Evolutionary conservation across 2,797 vertebrate genomes (phyloP).

Genomic region (Spea hammondii): DNA sequence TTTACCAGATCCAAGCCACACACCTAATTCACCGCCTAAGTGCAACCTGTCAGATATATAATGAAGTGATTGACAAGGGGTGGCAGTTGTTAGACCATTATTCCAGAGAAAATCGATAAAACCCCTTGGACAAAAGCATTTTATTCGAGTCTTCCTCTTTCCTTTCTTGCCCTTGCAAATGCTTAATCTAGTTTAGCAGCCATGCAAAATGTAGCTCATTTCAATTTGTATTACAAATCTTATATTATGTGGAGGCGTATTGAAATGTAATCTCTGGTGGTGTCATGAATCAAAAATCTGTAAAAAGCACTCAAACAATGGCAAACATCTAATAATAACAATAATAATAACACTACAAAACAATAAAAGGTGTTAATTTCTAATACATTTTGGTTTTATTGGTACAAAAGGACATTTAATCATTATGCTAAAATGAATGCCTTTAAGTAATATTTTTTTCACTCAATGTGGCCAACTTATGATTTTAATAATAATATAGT

Average conservation of each 20-base stretch:
- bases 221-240: conserved; percentile 15
- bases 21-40: conserved; percentile 57
- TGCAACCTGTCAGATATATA: conserved; percentile 54
- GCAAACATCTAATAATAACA: no score
- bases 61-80: conserved; percentile 61
- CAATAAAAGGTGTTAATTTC: no score
- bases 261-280: conserved; percentile 4
- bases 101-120: conserved; percentile 48
- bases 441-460: no score
- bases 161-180: conserved; percentile 4
- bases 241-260: conserved; percentile 1
- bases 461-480: no score
- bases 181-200: conserved; percentile 14
- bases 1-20: conserved; percentile 52
- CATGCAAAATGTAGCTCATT: conserved; percentile 1
- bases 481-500: no score
- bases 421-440: no score
- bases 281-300: no score
- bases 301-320: no score
- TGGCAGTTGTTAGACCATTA: conserved; percentile 58
- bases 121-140: conserved; percentile 15
- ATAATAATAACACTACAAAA: no score
- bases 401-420: no score
- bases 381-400: no score
- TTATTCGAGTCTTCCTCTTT: conserved; percentile 18